Base-by-base conservation (phyloP, 1,140 invertebrate genomes). In the Tetragonula clypearis region DNA sequence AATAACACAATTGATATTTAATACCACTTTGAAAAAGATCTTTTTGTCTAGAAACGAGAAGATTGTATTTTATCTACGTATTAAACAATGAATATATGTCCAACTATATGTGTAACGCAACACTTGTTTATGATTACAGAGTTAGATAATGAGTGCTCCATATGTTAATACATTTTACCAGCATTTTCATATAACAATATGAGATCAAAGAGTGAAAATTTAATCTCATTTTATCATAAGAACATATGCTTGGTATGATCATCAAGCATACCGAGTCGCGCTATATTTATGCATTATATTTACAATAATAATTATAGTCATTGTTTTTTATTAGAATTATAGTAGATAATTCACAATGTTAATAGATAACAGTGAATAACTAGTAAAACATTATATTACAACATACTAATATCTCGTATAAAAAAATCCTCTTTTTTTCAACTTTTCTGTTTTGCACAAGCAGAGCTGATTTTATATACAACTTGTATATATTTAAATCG, bases 121-220 rank as follows among this genome's bases (percentile, higher is more conserved):
- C 41, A 12, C 19, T 23, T 2, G 4, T 41, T 41, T 41, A 71
- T 41, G 12, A 71, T 41, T 71, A 19, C 19, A 35, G 9, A 68
- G 6, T 35, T 66, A 66, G n/a, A n/a, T n/a, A n/a, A 62, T 62
- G 60, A 62, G 60, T 62, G n/a, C 26, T 66, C 62, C 62, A 2
- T 65, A 41, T n/a, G 79, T 69, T 55, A 26, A 72, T 74, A 68
- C 11, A 55, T 74, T 53, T 74, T 62, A 87, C 85, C 86, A 66
- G 77, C 82, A 17, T 88, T 87, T 87, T 82, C 72, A 66, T 30
- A 53, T 78, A 87, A 84, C 77, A 62, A 73, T 68, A 84, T 15
- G 49, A 26, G 73, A 87, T 35, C 9, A 8, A 60, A 55, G 41
- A 41, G n/a, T 68, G 17, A 65, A 65, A 84, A 79, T 60, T 71